Conservation (phyloP, 2,113 vertebrate genomes). For the Alethe diademata region DNA sequence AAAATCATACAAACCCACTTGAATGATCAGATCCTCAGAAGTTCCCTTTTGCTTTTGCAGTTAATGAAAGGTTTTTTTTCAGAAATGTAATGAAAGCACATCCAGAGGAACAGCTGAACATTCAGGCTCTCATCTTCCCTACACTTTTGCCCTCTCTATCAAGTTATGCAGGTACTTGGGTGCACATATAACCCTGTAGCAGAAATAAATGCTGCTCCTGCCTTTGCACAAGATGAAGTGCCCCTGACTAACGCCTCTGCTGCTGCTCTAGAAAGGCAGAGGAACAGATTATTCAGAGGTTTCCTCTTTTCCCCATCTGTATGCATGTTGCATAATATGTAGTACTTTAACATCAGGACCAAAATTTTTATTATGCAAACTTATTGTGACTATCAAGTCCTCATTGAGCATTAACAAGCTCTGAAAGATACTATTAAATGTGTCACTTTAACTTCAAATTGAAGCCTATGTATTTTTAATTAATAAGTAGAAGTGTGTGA, state of each 20-base stretch:
- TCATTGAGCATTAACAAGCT: background rate
- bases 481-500: conserved; percentile 27
- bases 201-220: background rate
- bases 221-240: background rate
- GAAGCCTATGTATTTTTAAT: conserved; percentile 52
- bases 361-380: conserved; percentile 48
- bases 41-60: background rate
- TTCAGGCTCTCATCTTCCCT: background rate
- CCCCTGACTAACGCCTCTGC: background rate
- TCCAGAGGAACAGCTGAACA: background rate
- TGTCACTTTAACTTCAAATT: conserved; percentile 42
- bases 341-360: conserved; percentile 32
- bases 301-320: conserved; percentile 18
- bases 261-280: background rate
- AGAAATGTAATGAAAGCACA: background rate
- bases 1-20: background rate
- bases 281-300: background rate
- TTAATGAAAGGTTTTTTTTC: background rate
- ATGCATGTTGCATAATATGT: background rate
- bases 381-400: conserved; percentile 38
- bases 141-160: background rate
- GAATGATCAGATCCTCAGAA: background rate
- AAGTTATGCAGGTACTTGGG: background rate
- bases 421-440: conserved; percentile 18
- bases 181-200: background rate